Evolutionary conservation across 2,797 vertebrate species (phyloP).

Genomic region (Crossoptilon crossoptilon): DNA sequence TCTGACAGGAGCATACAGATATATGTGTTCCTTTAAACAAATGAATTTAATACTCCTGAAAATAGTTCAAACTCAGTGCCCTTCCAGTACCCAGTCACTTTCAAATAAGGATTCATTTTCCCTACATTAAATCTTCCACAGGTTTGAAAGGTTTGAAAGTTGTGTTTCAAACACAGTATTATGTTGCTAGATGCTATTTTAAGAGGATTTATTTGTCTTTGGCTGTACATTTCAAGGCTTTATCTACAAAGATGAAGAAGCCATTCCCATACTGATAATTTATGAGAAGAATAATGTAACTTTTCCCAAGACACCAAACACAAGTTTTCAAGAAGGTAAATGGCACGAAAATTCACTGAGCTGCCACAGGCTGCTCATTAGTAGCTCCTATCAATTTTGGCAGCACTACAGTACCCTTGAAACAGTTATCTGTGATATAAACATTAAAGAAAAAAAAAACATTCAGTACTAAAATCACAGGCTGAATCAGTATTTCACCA

Average conservation of each 20-base stretch:
- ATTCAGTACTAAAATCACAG: neutral
- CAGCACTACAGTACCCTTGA: neutral
- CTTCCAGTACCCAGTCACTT: neutral
- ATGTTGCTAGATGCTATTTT: neutral
- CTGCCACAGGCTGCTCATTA: neutral
- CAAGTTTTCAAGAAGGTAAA: slow-evolving; percentile 14
- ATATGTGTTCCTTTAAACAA: neutral
- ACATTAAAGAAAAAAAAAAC: neutral
- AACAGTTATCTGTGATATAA: neutral
- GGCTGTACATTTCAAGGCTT: neutral
- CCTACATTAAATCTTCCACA: neutral
- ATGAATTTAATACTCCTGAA: slow-evolving; percentile 32
- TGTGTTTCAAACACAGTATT: neutral
- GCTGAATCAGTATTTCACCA: neutral
- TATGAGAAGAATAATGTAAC: neutral
- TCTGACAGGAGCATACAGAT: neutral
- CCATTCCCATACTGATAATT: slow-evolving; percentile 1
- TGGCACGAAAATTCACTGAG: neutral
- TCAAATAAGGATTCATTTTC: neutral
- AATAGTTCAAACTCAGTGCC: neutral
- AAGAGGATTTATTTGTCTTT: slow-evolving; percentile 4
- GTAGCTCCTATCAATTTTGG: neutral
- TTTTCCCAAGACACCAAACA: slow-evolving; percentile 7
- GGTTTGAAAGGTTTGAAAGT: neutral
- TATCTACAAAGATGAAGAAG: neutral